A percentile compares a stretch with the other conserved stretches of the same genome.
Conservation (phyloP, 2,113 vertebrate species). For the Brienomyrus brachyistius region DNA sequence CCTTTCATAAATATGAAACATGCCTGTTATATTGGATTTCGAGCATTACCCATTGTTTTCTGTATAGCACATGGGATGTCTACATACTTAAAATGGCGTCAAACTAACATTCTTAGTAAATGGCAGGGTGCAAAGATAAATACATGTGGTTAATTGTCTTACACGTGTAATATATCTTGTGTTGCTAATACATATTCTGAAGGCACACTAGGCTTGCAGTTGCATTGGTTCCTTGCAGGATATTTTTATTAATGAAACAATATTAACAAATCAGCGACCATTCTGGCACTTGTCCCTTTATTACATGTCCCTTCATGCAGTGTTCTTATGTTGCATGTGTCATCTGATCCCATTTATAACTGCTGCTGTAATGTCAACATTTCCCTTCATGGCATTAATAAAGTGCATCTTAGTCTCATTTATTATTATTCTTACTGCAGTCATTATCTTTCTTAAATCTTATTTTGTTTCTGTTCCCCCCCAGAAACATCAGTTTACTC, state of each 20-base stretch:
- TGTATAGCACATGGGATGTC: slow-evolving; percentile 3
- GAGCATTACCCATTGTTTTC: slow-evolving; percentile 12
- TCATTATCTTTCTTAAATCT: background rate
- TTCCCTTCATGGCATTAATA: background rate
- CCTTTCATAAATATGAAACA: slow-evolving; percentile 6
- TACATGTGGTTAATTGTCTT: background rate
- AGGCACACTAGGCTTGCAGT: background rate
- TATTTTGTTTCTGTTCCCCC: background rate
- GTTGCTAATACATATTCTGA: background rate
- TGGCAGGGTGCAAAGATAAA: background rate
- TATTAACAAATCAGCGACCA: background rate
- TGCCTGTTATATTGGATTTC: background rate
- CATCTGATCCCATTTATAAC: background rate
- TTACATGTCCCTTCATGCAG: background rate
- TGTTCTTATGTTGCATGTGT: background rate
- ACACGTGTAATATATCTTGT: background rate
- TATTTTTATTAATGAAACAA: background rate
- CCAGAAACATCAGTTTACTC: background rate
- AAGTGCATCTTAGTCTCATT: background rate
- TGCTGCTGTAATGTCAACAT: background rate
- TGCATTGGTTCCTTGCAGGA: background rate
- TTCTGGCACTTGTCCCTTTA: background rate
- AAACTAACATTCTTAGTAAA: background rate
- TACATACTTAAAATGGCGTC: background rate
- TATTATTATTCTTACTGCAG: background rate